Conservation (phyloP, 2,797 vertebrate species). For the Polyboroides typus region DNA sequence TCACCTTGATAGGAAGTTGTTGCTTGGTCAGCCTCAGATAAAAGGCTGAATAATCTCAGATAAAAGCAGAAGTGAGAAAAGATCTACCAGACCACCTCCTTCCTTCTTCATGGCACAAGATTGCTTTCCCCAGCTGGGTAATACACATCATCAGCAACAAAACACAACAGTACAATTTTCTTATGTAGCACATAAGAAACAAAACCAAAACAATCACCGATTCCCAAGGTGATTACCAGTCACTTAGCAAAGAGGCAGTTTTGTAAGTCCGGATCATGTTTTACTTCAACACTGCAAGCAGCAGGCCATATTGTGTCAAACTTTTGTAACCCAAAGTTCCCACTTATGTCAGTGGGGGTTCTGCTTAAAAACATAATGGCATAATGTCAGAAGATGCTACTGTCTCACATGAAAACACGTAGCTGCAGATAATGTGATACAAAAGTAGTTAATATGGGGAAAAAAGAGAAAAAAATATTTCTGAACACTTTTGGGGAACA, state of each 20-base stretch:
- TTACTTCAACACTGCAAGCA: neutral
- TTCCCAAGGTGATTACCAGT: neutral
- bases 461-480: neutral
- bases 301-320: fast-evolving
- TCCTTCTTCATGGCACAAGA: neutral
- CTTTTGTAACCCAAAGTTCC: neutral
- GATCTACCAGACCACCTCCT: neutral
- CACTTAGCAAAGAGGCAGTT: neutral
- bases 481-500: neutral
- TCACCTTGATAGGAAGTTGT: neutral
- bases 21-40: neutral
- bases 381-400: neutral
- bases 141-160: neutral
- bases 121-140: neutral
- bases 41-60: neutral
- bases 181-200: neutral
- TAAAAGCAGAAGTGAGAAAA: neutral
- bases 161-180: neutral
- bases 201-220: neutral
- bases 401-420: neutral
- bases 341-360: neutral
- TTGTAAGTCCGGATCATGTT: neutral
- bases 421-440: neutral
- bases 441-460: neutral
- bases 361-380: neutral